Evolutionary conservation across 2,888 invertebrate genomes (phyloP).

Genomic region (Orthonevra nobilis): DNA sequence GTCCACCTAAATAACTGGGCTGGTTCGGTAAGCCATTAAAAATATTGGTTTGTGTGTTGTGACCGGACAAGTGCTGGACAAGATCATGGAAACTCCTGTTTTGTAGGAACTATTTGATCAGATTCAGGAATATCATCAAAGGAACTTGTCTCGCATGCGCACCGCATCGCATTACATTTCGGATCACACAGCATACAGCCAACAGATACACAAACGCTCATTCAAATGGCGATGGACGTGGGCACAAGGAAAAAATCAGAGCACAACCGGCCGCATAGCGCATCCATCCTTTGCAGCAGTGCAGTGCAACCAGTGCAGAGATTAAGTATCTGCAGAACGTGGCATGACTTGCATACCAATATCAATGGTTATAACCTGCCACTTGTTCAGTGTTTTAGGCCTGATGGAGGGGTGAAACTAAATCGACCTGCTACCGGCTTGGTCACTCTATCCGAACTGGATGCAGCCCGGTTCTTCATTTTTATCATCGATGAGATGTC

Average conservation of each 20-base stretch:
- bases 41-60: conserved; percentile 43
- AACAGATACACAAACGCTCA: conserved; percentile 30
- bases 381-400: conserved; percentile 49
- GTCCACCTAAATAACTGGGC: conserved; percentile 14
- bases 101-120: conserved; percentile 63
- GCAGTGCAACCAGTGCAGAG: too few relatives aligned
- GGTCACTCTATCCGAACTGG: conserved; percentile 46
- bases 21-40: conserved; percentile 19
- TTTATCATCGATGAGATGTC: conserved; percentile 15
- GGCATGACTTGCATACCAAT: conserved; percentile 71
- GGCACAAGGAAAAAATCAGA: conserved; percentile 53
- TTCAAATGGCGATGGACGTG: conserved; percentile 62
- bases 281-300: conserved; percentile 63
- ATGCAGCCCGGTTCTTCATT: conserved; percentile 24
- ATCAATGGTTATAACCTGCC: conserved; percentile 64
- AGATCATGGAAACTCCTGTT: conserved; percentile 51
- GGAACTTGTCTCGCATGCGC: conserved; percentile 64
- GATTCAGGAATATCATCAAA: conserved; percentile 63
- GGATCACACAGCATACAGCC: background rate
- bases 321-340: conserved; percentile 66
- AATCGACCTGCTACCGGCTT: conserved; percentile 64
- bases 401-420: conserved; percentile 19
- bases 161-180: conserved; percentile 18
- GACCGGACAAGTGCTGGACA: conserved; percentile 24
- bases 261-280: conserved; percentile 59